These are phyloP conservation scores for Pogonophryne albipinna DNA, from an alignment of 2,797 vertebrate genomes.

Conservation along the genomic window DNA sequence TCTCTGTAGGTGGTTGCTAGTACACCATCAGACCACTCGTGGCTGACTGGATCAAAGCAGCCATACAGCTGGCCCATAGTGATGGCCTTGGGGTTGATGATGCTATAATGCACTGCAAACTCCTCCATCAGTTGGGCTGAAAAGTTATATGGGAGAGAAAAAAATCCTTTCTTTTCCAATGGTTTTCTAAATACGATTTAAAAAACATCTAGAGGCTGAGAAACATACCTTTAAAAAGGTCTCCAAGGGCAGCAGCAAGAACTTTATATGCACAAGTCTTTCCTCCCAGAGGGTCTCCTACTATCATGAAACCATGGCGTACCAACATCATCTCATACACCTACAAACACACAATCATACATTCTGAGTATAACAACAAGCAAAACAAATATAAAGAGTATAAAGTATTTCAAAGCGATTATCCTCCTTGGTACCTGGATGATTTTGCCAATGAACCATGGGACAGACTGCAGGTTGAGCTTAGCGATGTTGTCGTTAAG, in stretches of 20 bases:
- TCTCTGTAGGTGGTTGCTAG: constrained; percentile 91
- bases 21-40: constrained; percentile 94
- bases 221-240: constrained; percentile 86
- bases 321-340: constrained; percentile 98
- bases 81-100: constrained; percentile 96
- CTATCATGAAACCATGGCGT: constrained; percentile 96
- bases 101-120: constrained; percentile 89
- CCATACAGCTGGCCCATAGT: constrained; percentile 96
- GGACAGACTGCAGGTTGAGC: constrained; percentile 90
- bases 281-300: constrained; percentile 92
- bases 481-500: constrained; percentile 88
- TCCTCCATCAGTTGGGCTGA: constrained; percentile 88
- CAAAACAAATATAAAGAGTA: neutral
- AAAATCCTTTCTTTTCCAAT: neutral
- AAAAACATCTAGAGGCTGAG: neutral
- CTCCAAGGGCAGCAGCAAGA: constrained; percentile 88
- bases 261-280: constrained; percentile 94
- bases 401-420: neutral
- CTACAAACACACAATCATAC: constrained; percentile 72
- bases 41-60: constrained; percentile 92
- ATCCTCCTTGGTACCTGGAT: constrained; percentile 87
- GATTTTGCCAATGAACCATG: constrained; percentile 95
- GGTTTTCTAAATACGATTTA: neutral
- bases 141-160: neutral
- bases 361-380: neutral